Evolutionary conservation across 2,113 vertebrate species (phyloP).

Genomic region (Calidris pygmaea): DNA sequence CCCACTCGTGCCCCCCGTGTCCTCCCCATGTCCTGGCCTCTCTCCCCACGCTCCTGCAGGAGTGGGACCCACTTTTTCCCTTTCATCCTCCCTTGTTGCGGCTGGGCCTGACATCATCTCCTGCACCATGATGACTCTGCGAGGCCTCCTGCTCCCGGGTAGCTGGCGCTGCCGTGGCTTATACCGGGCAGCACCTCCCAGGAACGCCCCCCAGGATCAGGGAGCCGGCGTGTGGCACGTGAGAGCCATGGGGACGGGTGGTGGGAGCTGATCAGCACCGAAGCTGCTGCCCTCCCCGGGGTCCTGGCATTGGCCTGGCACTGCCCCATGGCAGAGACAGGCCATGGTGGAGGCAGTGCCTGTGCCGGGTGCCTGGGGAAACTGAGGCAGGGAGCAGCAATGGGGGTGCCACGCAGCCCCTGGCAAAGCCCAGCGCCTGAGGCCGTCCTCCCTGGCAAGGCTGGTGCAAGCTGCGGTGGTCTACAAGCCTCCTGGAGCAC

Average conservation of each 20-base stretch:
- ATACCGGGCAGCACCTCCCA: neutral
- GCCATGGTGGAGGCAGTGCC: neutral
- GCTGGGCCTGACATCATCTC: slow-evolving; percentile 22
- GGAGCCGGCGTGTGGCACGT: accelerated
- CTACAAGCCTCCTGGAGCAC: neutral
- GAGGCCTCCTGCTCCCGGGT: neutral
- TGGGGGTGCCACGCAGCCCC: neutral
- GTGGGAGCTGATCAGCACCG: neutral
- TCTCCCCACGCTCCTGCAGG: neutral
- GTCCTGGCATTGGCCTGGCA: accelerated
- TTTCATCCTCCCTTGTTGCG: neutral
- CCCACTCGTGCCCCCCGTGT: neutral
- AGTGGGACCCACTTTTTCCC: neutral
- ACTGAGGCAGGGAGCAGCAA: neutral
- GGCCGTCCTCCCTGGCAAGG: accelerated
- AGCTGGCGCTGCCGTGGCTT: neutral
- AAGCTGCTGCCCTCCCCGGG: accelerated
- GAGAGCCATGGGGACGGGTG: neutral
- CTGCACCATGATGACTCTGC: neutral
- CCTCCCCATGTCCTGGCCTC: accelerated
- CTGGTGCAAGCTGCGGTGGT: accelerated
- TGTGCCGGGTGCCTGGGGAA: neutral
- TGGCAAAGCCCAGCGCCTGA: neutral
- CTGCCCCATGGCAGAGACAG: neutral
- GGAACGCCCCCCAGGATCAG: neutral